Conservation (phyloP, 2,888 invertebrate species). For the Octodonta nipae region DNA sequence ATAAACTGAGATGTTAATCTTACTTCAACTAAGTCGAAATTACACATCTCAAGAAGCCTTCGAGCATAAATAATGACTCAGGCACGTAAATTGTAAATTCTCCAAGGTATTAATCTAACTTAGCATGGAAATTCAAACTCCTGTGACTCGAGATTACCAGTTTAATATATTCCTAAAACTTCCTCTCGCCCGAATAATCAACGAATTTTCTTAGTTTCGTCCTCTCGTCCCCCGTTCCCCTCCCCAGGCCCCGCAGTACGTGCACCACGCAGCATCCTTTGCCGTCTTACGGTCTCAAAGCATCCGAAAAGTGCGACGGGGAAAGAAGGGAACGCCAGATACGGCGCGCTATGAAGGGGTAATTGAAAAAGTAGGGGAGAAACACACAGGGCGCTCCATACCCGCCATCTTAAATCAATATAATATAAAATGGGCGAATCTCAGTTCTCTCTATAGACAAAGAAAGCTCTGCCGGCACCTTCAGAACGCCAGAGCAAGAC, state of each 20-base stretch:
- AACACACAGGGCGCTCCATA: conserved; percentile 23
- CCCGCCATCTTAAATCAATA: conserved; percentile 37
- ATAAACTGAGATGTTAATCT: conserved; percentile 30
- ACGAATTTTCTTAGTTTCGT: conserved; percentile 8
- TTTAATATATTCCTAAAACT: conserved; percentile 40
- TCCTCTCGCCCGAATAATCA: conserved; percentile 33
- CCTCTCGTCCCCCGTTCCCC: conserved; percentile 9
- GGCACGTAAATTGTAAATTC: conserved; percentile 37
- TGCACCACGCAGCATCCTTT: background rate
- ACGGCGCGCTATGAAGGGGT: conserved; percentile 12
- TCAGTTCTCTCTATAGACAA: conserved; percentile 29
- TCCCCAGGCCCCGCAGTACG: conserved; percentile 2
- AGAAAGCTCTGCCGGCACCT: conserved; percentile 25
- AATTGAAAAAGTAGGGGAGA: conserved; percentile 19
- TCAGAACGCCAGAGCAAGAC: background rate
- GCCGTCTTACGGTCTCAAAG: too few relatives aligned
- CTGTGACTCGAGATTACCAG: conserved; percentile 36
- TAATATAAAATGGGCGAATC: conserved; percentile 38
- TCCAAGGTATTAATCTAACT: conserved; percentile 39
- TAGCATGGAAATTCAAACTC: conserved; percentile 39
- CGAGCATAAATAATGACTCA: conserved; percentile 37
- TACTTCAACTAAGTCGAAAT: conserved; percentile 31
- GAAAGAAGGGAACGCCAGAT: conserved; percentile 10
- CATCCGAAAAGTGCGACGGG: conserved; percentile 4
- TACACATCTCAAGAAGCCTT: conserved; percentile 36